Evolutionary conservation across 92 coral and sea anemone genomes (phyloP), one percentile per base, ranked within the genome.

Genomic region (Epizoanthus ramosus): DNA sequence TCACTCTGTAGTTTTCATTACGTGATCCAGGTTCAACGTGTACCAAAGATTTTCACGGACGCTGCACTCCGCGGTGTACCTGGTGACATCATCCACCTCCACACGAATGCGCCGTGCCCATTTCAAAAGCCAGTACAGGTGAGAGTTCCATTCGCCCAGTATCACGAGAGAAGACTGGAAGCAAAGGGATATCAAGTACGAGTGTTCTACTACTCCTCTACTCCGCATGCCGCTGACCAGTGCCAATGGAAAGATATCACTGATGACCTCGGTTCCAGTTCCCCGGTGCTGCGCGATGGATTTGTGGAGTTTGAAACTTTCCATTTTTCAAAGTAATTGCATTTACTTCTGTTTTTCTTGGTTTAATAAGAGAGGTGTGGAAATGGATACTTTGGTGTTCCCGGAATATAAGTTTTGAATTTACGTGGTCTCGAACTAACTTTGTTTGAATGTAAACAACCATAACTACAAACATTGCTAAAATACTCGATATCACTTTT

Each of bases 281-380:
- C 14, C 43, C 74, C 53, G 52, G n/a, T 69, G 54, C 56, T 69
- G 1, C 31, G 31, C 5, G 74, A 69, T 69, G 74, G 74, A 15
- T 54, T 43, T 41, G 56, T 69, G 28, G 56, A 69, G 43, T 69
- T 69, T 16, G 53, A 69, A 37, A 69, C 74, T n/a, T 37, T 21
- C 37, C 74, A 69, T 16, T 69, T 69, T 69, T 69, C 74, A 69
- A 69, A 69, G 74, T 69, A 69, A 68, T 37, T 47, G 53, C 53
- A 47, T 47, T 7, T 10, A 0, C 14, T 47, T 47, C 14, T 8
- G 12, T 47, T 47, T 47, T 47, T 7, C 53, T 47, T 47, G 53
- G 8, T 47, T 47, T 47, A 1, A 47, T 9, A 47, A 47, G 53
- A 47, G 13, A 47, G 53, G 53, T 47, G 14, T 47, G 53, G 53